Conservation (phyloP, 2,797 vertebrate species). For the Chanos chanos region DNA sequence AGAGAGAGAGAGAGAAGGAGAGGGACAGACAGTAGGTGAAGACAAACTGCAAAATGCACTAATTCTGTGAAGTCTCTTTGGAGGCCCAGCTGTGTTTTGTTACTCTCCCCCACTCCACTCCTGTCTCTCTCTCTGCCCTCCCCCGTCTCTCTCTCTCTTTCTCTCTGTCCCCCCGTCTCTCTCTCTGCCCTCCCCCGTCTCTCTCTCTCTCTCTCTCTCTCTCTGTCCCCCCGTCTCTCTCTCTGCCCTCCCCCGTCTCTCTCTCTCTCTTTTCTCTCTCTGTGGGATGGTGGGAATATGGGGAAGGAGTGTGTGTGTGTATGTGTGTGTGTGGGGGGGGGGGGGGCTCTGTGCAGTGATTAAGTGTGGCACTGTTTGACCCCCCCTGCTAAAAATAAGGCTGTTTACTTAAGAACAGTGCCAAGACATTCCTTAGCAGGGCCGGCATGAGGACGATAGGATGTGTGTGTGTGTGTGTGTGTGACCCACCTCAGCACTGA, state of each 20-base stretch:
- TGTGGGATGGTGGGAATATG: slow-evolving; percentile 74
- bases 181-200: not conserved
- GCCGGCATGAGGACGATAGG: slow-evolving; percentile 27
- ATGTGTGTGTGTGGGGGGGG: no score
- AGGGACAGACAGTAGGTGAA: no score
- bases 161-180: slow-evolving; percentile 34
- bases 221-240: not conserved
- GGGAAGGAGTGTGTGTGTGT: slow-evolving; percentile 40
- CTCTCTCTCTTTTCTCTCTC: slow-evolving; percentile 6
- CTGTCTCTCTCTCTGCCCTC: no score
- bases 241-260: not conserved
- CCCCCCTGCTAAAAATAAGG: slow-evolving; percentile 86
- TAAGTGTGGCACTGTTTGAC: slow-evolving; percentile 79
- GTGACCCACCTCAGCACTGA: no score
- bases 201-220: not conserved
- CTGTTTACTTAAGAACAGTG: slow-evolving; percentile 78
- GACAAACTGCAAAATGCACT: no score
- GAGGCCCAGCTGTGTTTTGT: slow-evolving; percentile 7
- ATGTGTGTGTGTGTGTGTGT: slow-evolving; percentile 19
- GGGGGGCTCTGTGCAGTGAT: no score
- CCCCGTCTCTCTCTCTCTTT: no score
- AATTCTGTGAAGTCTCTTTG: no score
- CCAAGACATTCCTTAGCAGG: slow-evolving; percentile 74
- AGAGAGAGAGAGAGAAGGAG: no score
- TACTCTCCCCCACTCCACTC: slow-evolving; percentile 5